Evolutionary conservation across 2,797 vertebrate genomes (phyloP), one percentile per base, ranked within the genome.

Genomic region (Clarias pachynema): DNA sequence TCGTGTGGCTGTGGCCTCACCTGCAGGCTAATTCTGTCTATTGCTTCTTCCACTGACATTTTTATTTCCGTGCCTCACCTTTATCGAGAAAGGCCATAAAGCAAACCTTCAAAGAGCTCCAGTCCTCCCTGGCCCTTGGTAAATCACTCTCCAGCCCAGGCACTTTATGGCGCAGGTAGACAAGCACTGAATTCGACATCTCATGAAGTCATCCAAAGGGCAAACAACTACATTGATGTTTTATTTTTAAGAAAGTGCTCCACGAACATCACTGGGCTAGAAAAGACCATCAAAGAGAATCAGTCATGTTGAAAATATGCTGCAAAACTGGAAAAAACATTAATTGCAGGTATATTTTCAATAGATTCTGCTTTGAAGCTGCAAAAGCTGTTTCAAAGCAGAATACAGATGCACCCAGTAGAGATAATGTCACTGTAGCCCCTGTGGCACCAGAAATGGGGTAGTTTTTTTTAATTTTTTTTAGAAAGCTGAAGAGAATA

Each of bases 1-100:
- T 77, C 73, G 34, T 74, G 79, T 74, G 59, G 57, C 82, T 80
- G 84, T 49, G 83, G 89, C 85, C 90, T 87, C 86, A 88, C 91
- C 91, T 91, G 90, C 68, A 72, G 87, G 90, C 88, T 89, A 89
- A 92, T 90, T 91, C 89, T 85, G 65, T 81, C 83, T 26, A 65
- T 88, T 81, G 86, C 56, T 89, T 91, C 86, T 86, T 86, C 91
- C 16, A 79, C 79, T 91, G 91, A 91, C 89, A 91, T 92, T 91
- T 93, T 91, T 88, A 93, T 92, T 87, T 88, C 79, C n/a, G 53
- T 79, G 82, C 87, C 73, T 84, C 78, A 56, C 86, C 88, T 91
- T 89, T 88, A 89, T 91, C 87, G 85, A 91, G 87, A 88, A 86
- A 79, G 90, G 88, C 78, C 80, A 88, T 91, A 83, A 91, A 91